Percentiles rank a stretch among this genome's conserved stretches.
Conservation (phyloP, 1,140 invertebrate genomes). For the Micrasema longulum region DNA sequence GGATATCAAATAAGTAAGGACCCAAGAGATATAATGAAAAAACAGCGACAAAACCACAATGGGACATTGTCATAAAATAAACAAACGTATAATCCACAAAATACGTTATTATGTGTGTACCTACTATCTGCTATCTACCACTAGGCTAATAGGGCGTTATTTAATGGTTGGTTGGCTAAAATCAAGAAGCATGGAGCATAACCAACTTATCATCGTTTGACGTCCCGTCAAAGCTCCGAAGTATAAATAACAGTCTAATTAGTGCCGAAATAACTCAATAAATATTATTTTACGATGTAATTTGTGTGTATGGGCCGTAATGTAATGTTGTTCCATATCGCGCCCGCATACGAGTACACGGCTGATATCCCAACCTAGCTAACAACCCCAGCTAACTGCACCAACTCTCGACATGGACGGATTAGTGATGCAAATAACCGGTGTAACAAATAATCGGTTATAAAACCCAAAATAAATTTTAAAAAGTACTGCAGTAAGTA, state of each 20-base stretch:
- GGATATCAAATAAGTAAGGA: no score
- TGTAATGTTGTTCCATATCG: conserved; percentile 9
- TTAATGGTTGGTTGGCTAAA: conserved; percentile 4
- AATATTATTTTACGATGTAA: conserved; percentile 51
- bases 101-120: neutral
- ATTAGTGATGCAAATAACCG: no score
- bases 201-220: conserved; percentile 42
- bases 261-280: conserved; percentile 48
- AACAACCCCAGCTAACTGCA: conserved; percentile 7
- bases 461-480: no score
- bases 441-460: no score
- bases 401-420: no score
- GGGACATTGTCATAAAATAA: conserved; percentile 3
- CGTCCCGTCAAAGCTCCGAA: conserved; percentile 30
- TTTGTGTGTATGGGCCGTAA: conserved; percentile 37
- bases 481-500: no score
- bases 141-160: conserved; percentile 8
- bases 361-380: no score
- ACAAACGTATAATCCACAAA: neutral
- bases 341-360: conserved; percentile 20
- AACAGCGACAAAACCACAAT: no score
- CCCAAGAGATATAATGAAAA: no score
- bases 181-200: conserved; percentile 17
- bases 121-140: neutral
- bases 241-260: conserved; percentile 38